phyloP scores from a whole-genome alignment of 2,888 invertebrate genomes.

The Eupithecia centaureata region DNA sequence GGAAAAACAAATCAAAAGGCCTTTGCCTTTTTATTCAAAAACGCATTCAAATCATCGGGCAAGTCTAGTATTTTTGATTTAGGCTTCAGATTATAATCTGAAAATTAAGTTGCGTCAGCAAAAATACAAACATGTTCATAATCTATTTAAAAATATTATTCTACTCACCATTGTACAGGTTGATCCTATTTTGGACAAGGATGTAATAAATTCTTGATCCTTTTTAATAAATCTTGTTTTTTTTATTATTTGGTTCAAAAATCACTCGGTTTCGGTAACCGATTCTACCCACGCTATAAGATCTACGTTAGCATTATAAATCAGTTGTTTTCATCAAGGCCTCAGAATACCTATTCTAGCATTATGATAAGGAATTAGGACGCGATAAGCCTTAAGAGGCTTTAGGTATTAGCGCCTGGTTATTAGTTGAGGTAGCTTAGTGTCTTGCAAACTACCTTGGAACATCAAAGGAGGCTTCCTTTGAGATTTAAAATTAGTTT shows the following conservation, averaged over 20 bases:
- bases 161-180: too few species aligned
- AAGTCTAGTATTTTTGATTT: too few species aligned
- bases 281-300: background rate
- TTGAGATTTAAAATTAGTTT: conserved; percentile 8
- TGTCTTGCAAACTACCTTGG: conserved; percentile 19
- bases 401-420: conserved; percentile 36
- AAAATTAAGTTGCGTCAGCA: too few species aligned
- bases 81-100: too few species aligned
- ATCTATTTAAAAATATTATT: background rate
- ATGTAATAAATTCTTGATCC: too few species aligned
- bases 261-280: too few species aligned
- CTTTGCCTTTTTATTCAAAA: too few species aligned
- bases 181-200: too few species aligned
- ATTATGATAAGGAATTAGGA: conserved; percentile 41
- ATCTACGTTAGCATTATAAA: background rate
- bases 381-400: conserved; percentile 39
- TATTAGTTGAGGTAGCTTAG: conserved; percentile 33
- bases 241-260: too few species aligned
- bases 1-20: too few species aligned
- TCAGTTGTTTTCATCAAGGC: conserved; percentile 10
- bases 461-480: background rate
- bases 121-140: background rate
- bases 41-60: too few species aligned
- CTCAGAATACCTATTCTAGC: conserved; percentile 25
- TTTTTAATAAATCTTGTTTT: too few species aligned